Percentiles rank a stretch among this genome's conserved stretches.
Evolutionary conservation across 2,113 vertebrate genomes (phyloP).

Genomic region (Chlorocebus sabaeus): DNA sequence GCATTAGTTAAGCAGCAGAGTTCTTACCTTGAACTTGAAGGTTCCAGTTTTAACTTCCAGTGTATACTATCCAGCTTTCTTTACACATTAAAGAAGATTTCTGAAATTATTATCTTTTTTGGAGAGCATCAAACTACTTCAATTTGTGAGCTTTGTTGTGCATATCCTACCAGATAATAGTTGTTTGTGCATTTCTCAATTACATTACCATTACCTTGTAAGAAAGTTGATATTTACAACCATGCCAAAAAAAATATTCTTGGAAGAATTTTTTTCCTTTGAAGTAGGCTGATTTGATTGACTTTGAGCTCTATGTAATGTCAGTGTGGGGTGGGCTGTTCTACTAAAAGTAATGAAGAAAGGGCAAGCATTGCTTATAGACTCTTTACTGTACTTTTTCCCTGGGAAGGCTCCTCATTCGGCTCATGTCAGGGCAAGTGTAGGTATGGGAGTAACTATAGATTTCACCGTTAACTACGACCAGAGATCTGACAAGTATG

Average conservation of each 20-base stretch:
- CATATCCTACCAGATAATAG: slow-evolving; percentile 46
- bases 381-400: slow-evolving; percentile 58
- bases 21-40: slow-evolving; percentile 88
- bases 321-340: slow-evolving; percentile 37
- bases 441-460: slow-evolving; percentile 77
- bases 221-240: slow-evolving; percentile 34
- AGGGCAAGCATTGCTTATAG: slow-evolving; percentile 36
- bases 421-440: slow-evolving; percentile 75
- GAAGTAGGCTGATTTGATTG: slow-evolving; percentile 52
- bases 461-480: slow-evolving; percentile 82
- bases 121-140: slow-evolving; percentile 64
- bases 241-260: background rate
- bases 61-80: slow-evolving; percentile 71
- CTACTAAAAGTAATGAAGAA: slow-evolving; percentile 42
- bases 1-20: slow-evolving; percentile 86
- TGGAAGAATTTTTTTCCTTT: slow-evolving; percentile 43
- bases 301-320: slow-evolving; percentile 59
- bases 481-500: slow-evolving; percentile 83
- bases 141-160: slow-evolving; percentile 19
- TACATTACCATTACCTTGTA: slow-evolving; percentile 43
- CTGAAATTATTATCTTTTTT: slow-evolving; percentile 70
- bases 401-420: slow-evolving; percentile 64
- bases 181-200: slow-evolving; percentile 65
- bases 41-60: slow-evolving; percentile 83
- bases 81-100: slow-evolving; percentile 73